Percentiles rank a stretch among this genome's conserved stretches.
phyloP scores from a whole-genome alignment of 2,888 invertebrate genomes.

The Epistrophe grossulariae region DNA sequence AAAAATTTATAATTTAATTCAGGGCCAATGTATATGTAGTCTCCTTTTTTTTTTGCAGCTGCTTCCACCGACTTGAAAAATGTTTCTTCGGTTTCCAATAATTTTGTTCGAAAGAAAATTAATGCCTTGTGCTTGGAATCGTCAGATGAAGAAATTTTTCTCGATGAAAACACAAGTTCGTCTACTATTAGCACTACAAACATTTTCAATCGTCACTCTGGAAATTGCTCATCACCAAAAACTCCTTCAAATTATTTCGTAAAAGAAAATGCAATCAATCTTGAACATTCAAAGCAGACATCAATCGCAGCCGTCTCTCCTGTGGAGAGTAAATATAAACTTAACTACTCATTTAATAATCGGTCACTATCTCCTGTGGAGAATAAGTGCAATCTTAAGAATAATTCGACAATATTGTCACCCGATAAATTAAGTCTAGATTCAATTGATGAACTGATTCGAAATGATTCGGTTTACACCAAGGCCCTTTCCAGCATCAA shows the following conservation, averaged over 20 bases:
- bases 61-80: neutral
- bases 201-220: neutral
- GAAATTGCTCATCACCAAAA: constrained; percentile 54
- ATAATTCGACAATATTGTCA: constrained; percentile 34
- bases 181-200: neutral
- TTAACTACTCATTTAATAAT: constrained; percentile 6
- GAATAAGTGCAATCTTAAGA: constrained; percentile 5
- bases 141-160: constrained; percentile 55
- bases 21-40: neutral
- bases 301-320: constrained; percentile 13
- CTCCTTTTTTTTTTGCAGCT: neutral
- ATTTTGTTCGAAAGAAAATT: constrained; percentile 39
- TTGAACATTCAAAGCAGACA: neutral
- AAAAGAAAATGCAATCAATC: neutral
- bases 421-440: constrained; percentile 78
- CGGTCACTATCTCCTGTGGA: constrained; percentile 38
- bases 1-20: neutral
- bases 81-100: constrained; percentile 3
- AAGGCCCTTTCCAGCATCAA: constrained; percentile 79
- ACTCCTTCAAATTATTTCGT: neutral
- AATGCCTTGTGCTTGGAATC: constrained; percentile 65
- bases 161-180: neutral
- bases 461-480: constrained; percentile 79
- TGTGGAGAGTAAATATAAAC: constrained; percentile 7
- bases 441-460: constrained; percentile 79